Evolutionary conservation across 2,797 vertebrate species (phyloP).

Genomic region (Molossus molossus): DNA sequence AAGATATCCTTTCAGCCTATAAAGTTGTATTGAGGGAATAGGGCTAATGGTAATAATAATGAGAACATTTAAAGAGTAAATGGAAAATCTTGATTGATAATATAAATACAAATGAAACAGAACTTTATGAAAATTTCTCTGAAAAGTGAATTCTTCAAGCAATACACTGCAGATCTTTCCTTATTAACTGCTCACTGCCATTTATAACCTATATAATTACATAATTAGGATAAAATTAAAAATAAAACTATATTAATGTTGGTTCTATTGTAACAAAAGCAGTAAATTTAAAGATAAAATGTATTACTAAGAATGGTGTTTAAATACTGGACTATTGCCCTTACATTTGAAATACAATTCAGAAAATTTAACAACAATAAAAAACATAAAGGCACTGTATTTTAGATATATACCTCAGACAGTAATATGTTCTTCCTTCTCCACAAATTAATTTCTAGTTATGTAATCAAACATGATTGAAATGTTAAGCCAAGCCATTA

Average conservation of each 20-base stretch:
- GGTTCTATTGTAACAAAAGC: not conserved
- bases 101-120: conserved; percentile 5
- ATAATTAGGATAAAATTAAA: not conserved
- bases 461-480: not conserved
- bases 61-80: not conserved
- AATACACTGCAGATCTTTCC: not conserved
- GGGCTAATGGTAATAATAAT: not conserved
- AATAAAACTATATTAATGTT: conserved; percentile 3
- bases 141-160: not conserved
- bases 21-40: conserved; percentile 4
- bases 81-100: not conserved
- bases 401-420: not conserved
- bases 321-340: not conserved
- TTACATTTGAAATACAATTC: not conserved
- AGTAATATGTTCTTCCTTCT: not conserved
- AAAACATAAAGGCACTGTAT: not conserved
- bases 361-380: conserved; percentile 22
- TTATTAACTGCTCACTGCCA: not conserved
- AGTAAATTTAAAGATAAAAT: conserved; percentile 15
- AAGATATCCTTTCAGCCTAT: not conserved
- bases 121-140: not conserved
- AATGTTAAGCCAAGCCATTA: not conserved
- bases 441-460: not conserved
- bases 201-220: not conserved
- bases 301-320: not conserved